Conservation (phyloP, 2,888 invertebrate species). For the Sarcophaga variegata region DNA sequence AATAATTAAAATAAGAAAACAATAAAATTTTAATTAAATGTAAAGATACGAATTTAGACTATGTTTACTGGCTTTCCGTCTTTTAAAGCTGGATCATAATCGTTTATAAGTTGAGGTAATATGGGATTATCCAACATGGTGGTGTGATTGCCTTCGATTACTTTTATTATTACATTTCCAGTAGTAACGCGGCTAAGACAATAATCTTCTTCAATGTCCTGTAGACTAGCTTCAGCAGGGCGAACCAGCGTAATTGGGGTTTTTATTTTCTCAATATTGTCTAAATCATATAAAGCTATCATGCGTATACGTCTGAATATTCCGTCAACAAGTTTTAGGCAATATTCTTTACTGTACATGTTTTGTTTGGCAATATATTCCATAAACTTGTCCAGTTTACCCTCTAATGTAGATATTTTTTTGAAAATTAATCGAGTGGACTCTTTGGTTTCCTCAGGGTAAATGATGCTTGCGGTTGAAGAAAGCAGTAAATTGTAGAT, state of each 20-base stretch:
- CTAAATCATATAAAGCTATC: slow-evolving; percentile 82
- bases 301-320: slow-evolving; percentile 84
- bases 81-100: slow-evolving; percentile 77
- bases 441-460: slow-evolving; percentile 78
- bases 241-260: slow-evolving; percentile 85
- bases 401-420: slow-evolving; percentile 83
- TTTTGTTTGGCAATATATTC: slow-evolving; percentile 81
- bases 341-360: slow-evolving; percentile 81
- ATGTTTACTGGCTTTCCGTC: slow-evolving; percentile 74
- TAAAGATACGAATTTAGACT: too few relatives aligned
- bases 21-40: too few relatives aligned
- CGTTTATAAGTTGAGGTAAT: slow-evolving; percentile 85
- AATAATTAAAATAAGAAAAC: too few relatives aligned
- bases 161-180: slow-evolving; percentile 84
- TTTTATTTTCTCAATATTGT: slow-evolving; percentile 81
- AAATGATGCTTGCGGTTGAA: slow-evolving; percentile 76
- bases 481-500: slow-evolving; percentile 77
- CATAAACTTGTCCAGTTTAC: slow-evolving; percentile 83
- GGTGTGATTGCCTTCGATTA: slow-evolving; percentile 88
- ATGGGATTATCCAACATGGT: slow-evolving; percentile 87
- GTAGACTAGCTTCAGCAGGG: slow-evolving; percentile 84
- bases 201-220: slow-evolving; percentile 85
- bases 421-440: slow-evolving; percentile 81
- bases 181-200: slow-evolving; percentile 85
- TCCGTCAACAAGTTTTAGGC: slow-evolving; percentile 80